These are phyloP conservation scores for Isichthys henryi DNA, from an alignment of 2,113 vertebrate genomes.

Conservation along the genomic window DNA sequence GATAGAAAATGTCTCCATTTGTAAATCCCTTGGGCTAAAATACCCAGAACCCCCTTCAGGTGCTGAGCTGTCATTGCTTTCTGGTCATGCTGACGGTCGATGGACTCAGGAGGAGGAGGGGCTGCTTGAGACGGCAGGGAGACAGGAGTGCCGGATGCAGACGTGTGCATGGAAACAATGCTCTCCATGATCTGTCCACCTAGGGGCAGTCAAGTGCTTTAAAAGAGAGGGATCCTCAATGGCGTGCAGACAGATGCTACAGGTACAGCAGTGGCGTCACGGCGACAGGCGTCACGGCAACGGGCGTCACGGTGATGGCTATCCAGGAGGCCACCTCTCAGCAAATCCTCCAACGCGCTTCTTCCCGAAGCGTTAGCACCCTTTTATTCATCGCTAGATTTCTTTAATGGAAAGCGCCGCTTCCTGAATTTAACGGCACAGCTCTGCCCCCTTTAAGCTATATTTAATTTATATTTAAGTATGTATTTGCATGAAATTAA, in stretches of 20 bases:
- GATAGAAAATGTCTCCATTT: slow-evolving; percentile 10
- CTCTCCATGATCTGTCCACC: slow-evolving; percentile 48
- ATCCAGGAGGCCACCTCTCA: neutral
- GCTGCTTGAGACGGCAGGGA: slow-evolving; percentile 23
- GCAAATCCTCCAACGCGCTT: neutral
- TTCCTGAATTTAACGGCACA: neutral
- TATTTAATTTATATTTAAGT: neutral
- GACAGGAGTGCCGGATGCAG: neutral
- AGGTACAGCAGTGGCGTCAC: neutral
- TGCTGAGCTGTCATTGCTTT: slow-evolving; percentile 1
- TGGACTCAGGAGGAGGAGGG: slow-evolving; percentile 9
- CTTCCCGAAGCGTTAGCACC: neutral
- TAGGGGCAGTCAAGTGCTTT: slow-evolving; percentile 63
- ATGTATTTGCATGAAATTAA: neutral
- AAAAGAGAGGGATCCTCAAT: neutral
- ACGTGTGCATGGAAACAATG: neutral
- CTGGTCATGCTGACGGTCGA: neutral
- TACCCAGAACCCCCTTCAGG: neutral
- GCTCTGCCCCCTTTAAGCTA: neutral
- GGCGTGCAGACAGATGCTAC: neutral
- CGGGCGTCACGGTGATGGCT: too few species aligned
- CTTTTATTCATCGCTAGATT: neutral
- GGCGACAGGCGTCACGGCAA: neutral
- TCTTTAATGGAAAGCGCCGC: neutral
- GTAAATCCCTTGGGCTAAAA: neutral